Evolutionary conservation across 2,888 invertebrate species (phyloP).

Genomic region (Synergus umbraculus): DNA sequence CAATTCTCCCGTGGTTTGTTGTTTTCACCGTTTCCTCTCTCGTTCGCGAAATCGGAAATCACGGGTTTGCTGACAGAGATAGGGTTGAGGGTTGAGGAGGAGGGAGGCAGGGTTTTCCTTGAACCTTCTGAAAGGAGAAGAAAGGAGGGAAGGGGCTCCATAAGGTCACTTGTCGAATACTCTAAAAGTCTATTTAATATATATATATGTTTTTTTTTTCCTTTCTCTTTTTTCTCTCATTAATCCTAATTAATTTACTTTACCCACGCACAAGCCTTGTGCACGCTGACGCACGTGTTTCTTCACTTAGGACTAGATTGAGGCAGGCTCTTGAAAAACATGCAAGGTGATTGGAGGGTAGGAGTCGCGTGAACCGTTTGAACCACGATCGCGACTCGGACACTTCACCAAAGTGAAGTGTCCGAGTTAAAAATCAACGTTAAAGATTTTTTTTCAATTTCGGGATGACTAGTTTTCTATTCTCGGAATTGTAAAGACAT

Average conservation of each 20-base stretch:
- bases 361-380: slow-evolving; percentile 43
- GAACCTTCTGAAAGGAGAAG: slow-evolving; percentile 46
- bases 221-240: slow-evolving; percentile 17
- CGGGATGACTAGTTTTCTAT: slow-evolving; percentile 2
- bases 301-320: slow-evolving; percentile 66
- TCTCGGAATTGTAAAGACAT: neutral
- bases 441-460: neutral
- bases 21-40: neutral
- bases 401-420: no score
- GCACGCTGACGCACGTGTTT: slow-evolving; percentile 43
- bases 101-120: slow-evolving; percentile 41
- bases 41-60: slow-evolving; percentile 31
- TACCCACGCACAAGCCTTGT: slow-evolving; percentile 49
- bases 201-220: slow-evolving; percentile 46
- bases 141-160: slow-evolving; percentile 60
- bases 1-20: slow-evolving; percentile 24
- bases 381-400: slow-evolving; percentile 42
- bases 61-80: slow-evolving; percentile 40
- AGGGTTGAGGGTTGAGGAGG: slow-evolving; percentile 42
- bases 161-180: slow-evolving; percentile 71
- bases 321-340: slow-evolving; percentile 60
- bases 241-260: slow-evolving; percentile 42
- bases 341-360: slow-evolving; percentile 48
- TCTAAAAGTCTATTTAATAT: slow-evolving; percentile 56
- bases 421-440: no score